A percentile compares a stretch with the other conserved stretches of the same genome.
These are phyloP conservation scores for Catocala sponsa DNA, from an alignment of 2,888 invertebrate genomes.

Conservation along the genomic window DNA sequence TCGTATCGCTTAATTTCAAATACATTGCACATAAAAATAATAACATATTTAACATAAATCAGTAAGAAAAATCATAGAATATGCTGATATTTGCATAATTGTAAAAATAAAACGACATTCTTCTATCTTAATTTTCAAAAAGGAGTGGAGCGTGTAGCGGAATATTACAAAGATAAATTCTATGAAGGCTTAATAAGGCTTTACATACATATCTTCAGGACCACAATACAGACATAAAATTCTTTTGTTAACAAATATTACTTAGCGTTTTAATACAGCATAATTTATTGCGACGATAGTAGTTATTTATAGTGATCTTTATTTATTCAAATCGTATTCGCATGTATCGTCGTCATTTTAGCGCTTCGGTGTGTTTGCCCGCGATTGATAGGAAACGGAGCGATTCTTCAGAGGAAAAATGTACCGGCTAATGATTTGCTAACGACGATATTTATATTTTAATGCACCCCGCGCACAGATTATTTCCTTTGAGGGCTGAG, in stretches of 20 bases:
- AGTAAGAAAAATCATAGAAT: not conserved
- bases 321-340: constrained; percentile 4
- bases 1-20: not conserved
- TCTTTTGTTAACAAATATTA: constrained; percentile 4
- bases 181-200: constrained; percentile 5
- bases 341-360: constrained; percentile 42
- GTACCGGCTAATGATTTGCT: constrained; percentile 86
- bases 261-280: constrained; percentile 1
- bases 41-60: not conserved
- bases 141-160: not conserved
- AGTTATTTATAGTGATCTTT: not conserved
- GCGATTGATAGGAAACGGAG: constrained; percentile 77
- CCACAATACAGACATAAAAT: constrained; percentile 1
- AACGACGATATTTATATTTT: constrained; percentile 87
- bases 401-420: constrained; percentile 73
- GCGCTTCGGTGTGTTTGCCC: constrained; percentile 50
- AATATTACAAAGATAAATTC: constrained; percentile 11
- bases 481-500: constrained; percentile 82
- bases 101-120: constrained; percentile 1
- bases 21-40: not conserved
- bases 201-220: constrained; percentile 10
- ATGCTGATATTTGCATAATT: not conserved
- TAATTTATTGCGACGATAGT: constrained; percentile 8
- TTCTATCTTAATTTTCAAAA: constrained; percentile 8
- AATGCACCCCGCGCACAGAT: constrained; percentile 80